Evolutionary conservation across 2,113 vertebrate genomes (phyloP), one percentile per base, ranked within the genome.

Genomic region (Limanda limanda): DNA sequence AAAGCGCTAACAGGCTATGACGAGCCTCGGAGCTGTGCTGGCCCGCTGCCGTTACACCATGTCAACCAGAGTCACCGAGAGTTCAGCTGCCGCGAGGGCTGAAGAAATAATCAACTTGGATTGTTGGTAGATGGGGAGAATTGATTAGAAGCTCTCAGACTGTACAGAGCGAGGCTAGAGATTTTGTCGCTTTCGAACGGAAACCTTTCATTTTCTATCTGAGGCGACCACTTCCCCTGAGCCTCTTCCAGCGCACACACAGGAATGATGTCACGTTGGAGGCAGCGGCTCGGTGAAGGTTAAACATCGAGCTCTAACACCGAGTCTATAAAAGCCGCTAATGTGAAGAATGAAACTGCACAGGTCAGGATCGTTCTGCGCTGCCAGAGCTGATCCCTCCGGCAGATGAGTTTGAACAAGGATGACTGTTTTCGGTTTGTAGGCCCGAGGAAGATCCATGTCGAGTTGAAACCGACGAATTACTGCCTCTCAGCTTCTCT

Each of bases 1-100:
- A 77, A 89, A 84, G 88, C 52, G 85, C 73, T 88, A 89, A 90
- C 84, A 71, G 78, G 71, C 83, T 63, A 74, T 17, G 80, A 86
- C 51, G 67, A 83, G 87, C 66, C 71, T 54, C 17, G 76, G 79
- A 81, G 86, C 78, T 63, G 1, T 35, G 62, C 75, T 71, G 79
- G 78, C 70, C 79, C 65, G 78, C 79, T 89, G 88, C 84, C 86
- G 61, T 12, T 2, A 1, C 20, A 87, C 89, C 89, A 90, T 18
- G 56, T 68, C 84, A 67, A 57, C 82, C 17, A 59, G 56, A 89
- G 85, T 83, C 88, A 86, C 84, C 74, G 37, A 79, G 70, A 91
- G 86, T 88, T 89, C 84, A 89, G 76, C 82, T 73, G 65, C 74
- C 74, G 56, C 65, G 4, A 42, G 31, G 25, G 27, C 74, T 47